These are phyloP conservation scores for Eupithecia tripunctaria DNA, from an alignment of 2,888 invertebrate species.

Conservation along the genomic window DNA sequence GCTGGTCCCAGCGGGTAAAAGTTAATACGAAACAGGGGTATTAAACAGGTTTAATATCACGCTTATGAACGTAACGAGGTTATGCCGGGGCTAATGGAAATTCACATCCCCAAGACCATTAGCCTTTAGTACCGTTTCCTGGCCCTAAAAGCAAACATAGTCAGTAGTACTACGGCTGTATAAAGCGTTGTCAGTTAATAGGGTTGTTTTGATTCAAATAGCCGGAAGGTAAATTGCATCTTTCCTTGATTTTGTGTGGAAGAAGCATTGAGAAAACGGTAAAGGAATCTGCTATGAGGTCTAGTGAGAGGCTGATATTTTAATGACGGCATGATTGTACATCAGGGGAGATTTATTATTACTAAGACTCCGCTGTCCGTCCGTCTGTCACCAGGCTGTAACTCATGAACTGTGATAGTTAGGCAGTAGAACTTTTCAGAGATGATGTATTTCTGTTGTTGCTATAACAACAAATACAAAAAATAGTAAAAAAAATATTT, in stretches of 20 bases:
- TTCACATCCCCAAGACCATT: conserved; percentile 48
- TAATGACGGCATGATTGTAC: no score
- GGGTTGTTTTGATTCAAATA: conserved; percentile 11
- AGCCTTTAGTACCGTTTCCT: conserved; percentile 50
- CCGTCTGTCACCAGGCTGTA: no score
- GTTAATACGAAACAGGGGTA: conserved; percentile 20
- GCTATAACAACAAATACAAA: no score
- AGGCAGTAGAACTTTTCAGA: no score
- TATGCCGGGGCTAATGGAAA: conserved; percentile 51
- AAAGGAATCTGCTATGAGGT: neutral
- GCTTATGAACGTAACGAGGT: conserved; percentile 43
- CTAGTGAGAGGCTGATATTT: no score
- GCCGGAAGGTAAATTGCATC: neutral
- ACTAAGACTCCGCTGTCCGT: no score
- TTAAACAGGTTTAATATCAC: conserved; percentile 37
- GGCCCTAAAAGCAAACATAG: conserved; percentile 45
- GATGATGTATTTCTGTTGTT: no score
- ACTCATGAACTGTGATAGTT: no score
- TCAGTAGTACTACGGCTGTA: conserved; percentile 7
- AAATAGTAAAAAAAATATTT: no score
- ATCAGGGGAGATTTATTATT: no score
- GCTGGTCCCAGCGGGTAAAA: conserved; percentile 25
- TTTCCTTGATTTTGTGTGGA: neutral
- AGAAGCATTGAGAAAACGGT: neutral
- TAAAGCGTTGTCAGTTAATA: conserved; percentile 7